Evolutionary conservation across 2,797 vertebrate species (phyloP).

Genomic region (Rhinophrynus dorsalis): DNA sequence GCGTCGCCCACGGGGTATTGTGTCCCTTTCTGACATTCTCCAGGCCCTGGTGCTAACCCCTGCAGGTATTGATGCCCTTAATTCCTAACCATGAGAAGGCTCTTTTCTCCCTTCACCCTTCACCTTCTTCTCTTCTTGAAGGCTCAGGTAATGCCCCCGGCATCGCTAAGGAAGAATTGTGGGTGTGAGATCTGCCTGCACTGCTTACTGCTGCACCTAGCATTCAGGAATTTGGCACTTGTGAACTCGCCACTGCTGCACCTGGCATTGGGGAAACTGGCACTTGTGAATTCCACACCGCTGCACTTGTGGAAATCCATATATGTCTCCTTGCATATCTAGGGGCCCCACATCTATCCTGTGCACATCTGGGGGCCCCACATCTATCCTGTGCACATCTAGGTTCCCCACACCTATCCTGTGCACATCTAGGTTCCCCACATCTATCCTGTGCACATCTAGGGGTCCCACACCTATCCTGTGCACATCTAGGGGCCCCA

Average conservation of each 20-base stretch:
- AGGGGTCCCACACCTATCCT: too few species aligned
- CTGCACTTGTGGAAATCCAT: not conserved
- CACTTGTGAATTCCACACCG: not conserved
- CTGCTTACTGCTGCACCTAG: constrained; percentile 1
- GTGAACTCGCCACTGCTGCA: not conserved
- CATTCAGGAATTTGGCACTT: not conserved
- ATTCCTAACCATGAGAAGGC: constrained; percentile 71
- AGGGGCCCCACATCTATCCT: too few species aligned
- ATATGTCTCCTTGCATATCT: not conserved
- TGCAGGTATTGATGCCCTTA: constrained; percentile 92
- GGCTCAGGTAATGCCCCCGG: constrained; percentile 67
- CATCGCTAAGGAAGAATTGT: constrained; percentile 1
- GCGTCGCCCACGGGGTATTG: constrained; percentile 81
- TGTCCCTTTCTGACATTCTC: constrained; percentile 95
- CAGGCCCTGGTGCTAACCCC: constrained; percentile 93
- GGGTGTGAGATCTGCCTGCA: constrained; percentile 30
- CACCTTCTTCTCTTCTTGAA: constrained; percentile 53
- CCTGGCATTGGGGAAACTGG: not conserved
- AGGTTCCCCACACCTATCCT: too few species aligned
- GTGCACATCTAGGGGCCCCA: too few species aligned
- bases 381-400: too few species aligned
- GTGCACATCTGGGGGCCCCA: too few species aligned
- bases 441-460: too few species aligned
- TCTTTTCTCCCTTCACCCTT: constrained; percentile 53
- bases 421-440: too few species aligned